Conservation (phyloP, 2,888 invertebrate genomes). For the Ecdyonurus torrentis region DNA sequence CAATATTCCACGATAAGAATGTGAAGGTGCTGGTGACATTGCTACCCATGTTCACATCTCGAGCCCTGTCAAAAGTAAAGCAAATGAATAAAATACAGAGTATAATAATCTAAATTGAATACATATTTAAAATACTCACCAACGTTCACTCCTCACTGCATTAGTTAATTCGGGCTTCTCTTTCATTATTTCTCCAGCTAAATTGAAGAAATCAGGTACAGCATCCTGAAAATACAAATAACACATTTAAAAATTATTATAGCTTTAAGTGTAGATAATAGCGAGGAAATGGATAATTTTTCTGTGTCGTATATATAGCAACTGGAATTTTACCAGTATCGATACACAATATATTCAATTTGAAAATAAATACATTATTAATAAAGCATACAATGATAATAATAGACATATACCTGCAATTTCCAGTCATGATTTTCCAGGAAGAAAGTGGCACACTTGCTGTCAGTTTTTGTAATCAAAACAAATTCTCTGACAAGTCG, state of each 20-base stretch:
- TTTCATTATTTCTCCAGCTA: not conserved
- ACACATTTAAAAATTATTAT: too few relatives aligned
- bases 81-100: not conserved
- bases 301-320: too few relatives aligned
- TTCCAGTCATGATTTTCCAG: not conserved
- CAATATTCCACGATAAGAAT: not conserved
- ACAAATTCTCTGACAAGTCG: not conserved
- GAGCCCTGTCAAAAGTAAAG: not conserved
- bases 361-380: too few relatives aligned
- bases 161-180: not conserved
- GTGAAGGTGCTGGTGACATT: not conserved
- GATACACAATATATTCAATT: too few relatives aligned
- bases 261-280: too few relatives aligned
- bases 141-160: not conserved
- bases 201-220: not conserved
- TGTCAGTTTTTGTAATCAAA: slow-evolving; percentile 2
- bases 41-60: not conserved
- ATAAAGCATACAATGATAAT: not conserved
- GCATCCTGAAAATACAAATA: not conserved
- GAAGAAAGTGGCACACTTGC: not conserved
- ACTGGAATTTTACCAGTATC: too few relatives aligned
- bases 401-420: not conserved
- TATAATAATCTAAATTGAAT: not conserved
- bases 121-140: too few relatives aligned
- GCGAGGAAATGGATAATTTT: too few relatives aligned